Base-by-base conservation (phyloP, 2,888 invertebrate species). In the Falcaria lacertinaria region DNA sequence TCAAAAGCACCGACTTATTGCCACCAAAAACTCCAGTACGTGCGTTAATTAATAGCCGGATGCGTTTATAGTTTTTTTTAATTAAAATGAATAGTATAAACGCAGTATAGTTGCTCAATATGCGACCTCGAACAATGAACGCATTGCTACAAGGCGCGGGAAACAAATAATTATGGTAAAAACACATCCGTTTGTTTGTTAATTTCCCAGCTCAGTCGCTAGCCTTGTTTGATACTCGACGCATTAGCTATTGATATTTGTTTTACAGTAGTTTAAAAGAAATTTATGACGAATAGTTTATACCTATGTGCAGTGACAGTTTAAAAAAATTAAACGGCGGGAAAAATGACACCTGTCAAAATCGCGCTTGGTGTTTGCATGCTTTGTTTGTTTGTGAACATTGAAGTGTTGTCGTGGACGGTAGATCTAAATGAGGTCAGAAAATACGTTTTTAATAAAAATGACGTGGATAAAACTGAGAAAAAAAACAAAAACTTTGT, bases 351-450 rank as follows among this genome's bases (percentile, higher is more conserved):
- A 42, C 47, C 41, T 16, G 13, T 45, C 46, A 61, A 52, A 38
- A 47, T 48, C 37, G 62, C 53, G 47, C 50, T 68, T 43, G 17
- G 54, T 34, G 53, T 57, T 39, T 19, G 37, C 22, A 6, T 69
- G 15, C 34, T 71, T 43, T 51, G 69, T 22, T 57, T 64, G 35
- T 47, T 73, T 33, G 52, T 57, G 41, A 40, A 70, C 25, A 47
- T 63, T 41, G 65, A 72, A 58, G 75, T 77, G 28, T 37, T 61
- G 4, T 43, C 78, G n/a, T 87, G 86, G 86, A 85, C 84, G 0
- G 69, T 85, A 15, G 83, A 87, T 55, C 57, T 85, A 45, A 74
- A 75, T 33, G 79, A 80, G 64, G 74, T 78, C 39, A 62, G 82
- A 25, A 74, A 69, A 40, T 70, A 65, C 48, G 64, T 70, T 43